Base-by-base conservation (phyloP, 2,888 invertebrate genomes). In the Gari tellinella region DNA sequence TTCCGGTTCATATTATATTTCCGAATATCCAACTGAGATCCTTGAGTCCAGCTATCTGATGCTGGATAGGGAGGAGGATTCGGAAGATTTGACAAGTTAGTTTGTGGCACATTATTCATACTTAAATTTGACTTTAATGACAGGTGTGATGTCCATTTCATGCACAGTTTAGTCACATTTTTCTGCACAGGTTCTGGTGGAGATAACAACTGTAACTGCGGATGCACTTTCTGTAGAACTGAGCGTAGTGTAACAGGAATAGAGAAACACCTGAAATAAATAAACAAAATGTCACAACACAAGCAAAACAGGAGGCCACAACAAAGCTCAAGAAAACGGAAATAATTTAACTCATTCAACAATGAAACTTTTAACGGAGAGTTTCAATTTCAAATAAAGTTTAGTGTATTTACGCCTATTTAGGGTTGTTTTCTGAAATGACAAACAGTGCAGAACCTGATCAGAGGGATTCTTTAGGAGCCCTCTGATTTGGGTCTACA, bases 181-280 rank as follows among this genome's bases (percentile, higher is more conserved):
- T 52, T 56, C 10, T 21, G 23, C 38, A 77, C 72, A 21, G 82
- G 78, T 68, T 79, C 80, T 5, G 84, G 83, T 7, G 82, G 63
- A 15, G 64, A 70, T 25, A 85, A 76, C 41, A 82, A 86, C 49
- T 81, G 78, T 41, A 90, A 76, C 64, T 89, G 83, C 41, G 75
- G 82, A 17, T 80, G 79, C n/a, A 88, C 89, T 82, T 91, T 91
- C 51, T 96, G 95, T n/a, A 98, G 94, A 1, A 98, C 94, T 1
- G 97, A 95, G 75, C 98, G 94, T 92, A 98, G 94, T 7, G 97
- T 97, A 60, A 98, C 94, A 1, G 98, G 98, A 91, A 98, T 96
- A n/a, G 97, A 98, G 86, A 97, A 94, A 85, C 96, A 96, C 89
- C 94, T 93, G 88, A 19, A 89, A 90, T 52, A 82, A 31, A 56